These are phyloP conservation scores for Cosmopolites sordidus DNA, from an alignment of 2,888 invertebrate species.

Conservation along the genomic window DNA sequence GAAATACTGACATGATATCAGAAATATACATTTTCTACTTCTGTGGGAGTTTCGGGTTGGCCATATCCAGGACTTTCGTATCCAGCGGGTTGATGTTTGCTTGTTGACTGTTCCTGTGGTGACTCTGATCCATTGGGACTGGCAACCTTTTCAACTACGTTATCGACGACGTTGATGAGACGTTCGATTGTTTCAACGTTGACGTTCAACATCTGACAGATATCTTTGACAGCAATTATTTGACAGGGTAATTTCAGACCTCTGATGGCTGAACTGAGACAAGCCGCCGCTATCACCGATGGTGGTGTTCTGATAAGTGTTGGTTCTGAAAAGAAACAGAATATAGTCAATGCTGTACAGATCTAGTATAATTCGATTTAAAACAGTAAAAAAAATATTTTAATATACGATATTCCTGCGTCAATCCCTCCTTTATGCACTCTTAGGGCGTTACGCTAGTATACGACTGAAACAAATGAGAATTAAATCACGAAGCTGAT, in stretches of 20 bases:
- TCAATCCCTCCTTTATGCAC: too few relatives aligned
- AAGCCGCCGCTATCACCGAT: conserved; percentile 66
- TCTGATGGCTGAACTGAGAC: conserved; percentile 64
- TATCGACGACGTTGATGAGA: conserved; percentile 57
- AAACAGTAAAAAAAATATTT: too few relatives aligned
- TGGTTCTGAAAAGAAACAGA: conserved; percentile 61
- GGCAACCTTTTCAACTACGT: conserved; percentile 53
- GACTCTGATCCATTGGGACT: conserved; percentile 22
- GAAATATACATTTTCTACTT: conserved; percentile 47
- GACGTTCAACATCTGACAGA: conserved; percentile 51
- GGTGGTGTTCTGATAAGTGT: conserved; percentile 66
- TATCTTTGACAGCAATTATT: conserved; percentile 41
- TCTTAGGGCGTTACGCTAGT: too few relatives aligned
- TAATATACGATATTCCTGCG: too few relatives aligned
- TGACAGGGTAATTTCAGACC: conserved; percentile 55
- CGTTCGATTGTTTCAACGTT: conserved; percentile 54
- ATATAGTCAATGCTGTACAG: conserved; percentile 11
- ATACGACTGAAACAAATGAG: too few relatives aligned
- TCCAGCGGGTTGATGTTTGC: conserved; percentile 29
- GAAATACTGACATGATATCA: conserved; percentile 29
- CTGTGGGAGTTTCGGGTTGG: conserved; percentile 48
- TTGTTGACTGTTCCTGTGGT: neutral
- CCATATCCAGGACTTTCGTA: conserved; percentile 44
- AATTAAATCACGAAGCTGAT: too few relatives aligned
- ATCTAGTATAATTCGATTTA: too few relatives aligned